Base-by-base conservation (phyloP, 2,797 vertebrate species). In the Glyptemys insculpta region DNA sequence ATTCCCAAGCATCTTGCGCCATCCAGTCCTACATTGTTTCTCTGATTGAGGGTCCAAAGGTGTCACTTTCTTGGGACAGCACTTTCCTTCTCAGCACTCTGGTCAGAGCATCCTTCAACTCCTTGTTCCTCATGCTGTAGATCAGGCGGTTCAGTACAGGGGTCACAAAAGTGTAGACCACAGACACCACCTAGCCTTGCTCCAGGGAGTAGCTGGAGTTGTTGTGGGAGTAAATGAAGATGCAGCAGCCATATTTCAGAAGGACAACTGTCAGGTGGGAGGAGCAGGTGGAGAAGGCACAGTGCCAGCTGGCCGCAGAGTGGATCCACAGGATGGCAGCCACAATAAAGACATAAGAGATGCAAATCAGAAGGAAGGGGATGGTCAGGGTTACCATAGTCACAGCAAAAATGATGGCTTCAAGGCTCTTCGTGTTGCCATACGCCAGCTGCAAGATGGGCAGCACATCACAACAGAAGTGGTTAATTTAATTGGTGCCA, bases 91-190 rank as follows among this genome's bases (percentile, higher is more conserved):
- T 52, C 50, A 52, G 50, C 50, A 52, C 50, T 52, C 50, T 52
- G 16, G 12, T 52, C 50, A 52, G 50, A 52, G 50, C 50, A 52
- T 52, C 50, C 50, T 52, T 52, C 5, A 52, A 10, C 50, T 52
- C 50, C 50, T 52, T 52, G 50, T 52, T 52, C 50, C 15, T 52
- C 50, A 16, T 52, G 50, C 15, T 52, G 50, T 52, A 52, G 50
- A 52, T 52, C 16, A 52, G 50, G 50, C 2, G 50, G 50, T 96
- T 96, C 89, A 94, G 91, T 65, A 96, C 79, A 9, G 93, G 88
- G 3, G 94, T 95, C 88, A 96, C 56, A 8, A 95, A 97, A 29
- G 94, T 96, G 44, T 96, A 94, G 79, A 94, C 92, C 90, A 95
- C 88, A 2, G 96, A 93, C 65, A 95, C 88, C 37, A 76, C 19